Percentiles rank a stretch among this genome's conserved stretches.
Conservation (phyloP, 2,888 invertebrate species). For the Imbricaverruca yamaguchii region DNA sequence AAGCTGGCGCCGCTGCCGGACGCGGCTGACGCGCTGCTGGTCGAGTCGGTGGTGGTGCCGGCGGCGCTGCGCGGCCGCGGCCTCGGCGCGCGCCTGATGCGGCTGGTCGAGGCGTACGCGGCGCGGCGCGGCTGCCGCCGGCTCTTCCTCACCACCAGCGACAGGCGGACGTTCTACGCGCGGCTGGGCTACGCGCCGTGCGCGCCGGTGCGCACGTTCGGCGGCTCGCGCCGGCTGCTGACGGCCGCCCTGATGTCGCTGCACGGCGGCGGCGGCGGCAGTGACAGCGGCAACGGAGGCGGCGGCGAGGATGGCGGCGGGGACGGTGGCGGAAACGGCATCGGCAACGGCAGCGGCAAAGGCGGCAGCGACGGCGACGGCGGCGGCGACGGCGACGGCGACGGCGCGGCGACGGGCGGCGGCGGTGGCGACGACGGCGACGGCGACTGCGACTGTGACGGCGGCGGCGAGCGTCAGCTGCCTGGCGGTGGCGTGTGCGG, state of each 20-base stretch:
- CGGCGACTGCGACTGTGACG: no score
- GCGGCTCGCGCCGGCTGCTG: neutral
- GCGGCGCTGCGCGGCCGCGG: neutral
- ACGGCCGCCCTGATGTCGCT: neutral
- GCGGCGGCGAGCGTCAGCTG: no score
- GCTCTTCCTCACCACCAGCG: slow-evolving; percentile 23
- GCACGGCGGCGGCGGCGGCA: neutral
- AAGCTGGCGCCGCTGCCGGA: neutral
- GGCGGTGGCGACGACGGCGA: neutral
- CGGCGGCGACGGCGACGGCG: neutral
- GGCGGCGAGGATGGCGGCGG: no score
- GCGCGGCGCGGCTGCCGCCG: slow-evolving; percentile 9
- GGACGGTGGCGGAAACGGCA: neutral
- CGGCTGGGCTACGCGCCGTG: slow-evolving; percentile 23
- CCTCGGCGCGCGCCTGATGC: neutral
- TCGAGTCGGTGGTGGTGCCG: slow-evolving; percentile 4
- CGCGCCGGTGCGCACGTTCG: slow-evolving; percentile 22
- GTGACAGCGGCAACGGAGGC: neutral
- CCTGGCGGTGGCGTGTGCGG: no score
- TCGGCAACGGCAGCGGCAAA: neutral
- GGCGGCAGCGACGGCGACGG: neutral
- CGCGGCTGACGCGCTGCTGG: neutral
- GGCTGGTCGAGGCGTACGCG: neutral
- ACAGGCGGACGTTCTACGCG: slow-evolving; percentile 27
- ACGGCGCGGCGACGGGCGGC: neutral